These are phyloP conservation scores for Xenops minutus DNA, from an alignment of 2,797 vertebrate genomes.

Conservation along the genomic window DNA sequence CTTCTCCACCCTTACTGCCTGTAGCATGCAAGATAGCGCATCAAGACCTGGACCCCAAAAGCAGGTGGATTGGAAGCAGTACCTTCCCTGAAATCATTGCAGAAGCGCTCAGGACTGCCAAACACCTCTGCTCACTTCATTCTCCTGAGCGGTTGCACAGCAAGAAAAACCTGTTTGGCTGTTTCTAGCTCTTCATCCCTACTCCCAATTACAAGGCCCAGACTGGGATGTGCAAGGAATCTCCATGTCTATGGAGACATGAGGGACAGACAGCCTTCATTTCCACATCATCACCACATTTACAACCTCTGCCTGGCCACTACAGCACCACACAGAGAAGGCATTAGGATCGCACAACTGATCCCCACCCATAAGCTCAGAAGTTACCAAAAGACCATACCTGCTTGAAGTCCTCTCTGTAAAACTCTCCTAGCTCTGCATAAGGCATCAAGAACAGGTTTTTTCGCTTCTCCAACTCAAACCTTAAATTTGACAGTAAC, in stretches of 20 bases:
- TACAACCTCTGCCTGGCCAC: neutral
- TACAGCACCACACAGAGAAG: neutral
- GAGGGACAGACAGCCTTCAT: neutral
- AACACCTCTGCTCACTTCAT: neutral
- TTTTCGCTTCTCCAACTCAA: accelerated
- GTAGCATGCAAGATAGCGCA: neutral
- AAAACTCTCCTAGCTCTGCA: neutral
- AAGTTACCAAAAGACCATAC: neutral
- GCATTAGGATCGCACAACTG: neutral
- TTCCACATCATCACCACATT: neutral
- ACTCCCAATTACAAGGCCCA: neutral
- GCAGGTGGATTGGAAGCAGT: neutral
- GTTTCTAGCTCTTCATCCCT: neutral
- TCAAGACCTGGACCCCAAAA: neutral
- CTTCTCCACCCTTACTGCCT: neutral
- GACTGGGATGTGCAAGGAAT: neutral
- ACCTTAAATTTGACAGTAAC: neutral
- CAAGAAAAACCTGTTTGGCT: neutral
- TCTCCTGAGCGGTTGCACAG: neutral
- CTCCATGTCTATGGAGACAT: neutral
- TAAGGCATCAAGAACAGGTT: neutral
- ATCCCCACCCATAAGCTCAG: neutral
- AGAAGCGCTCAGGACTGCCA: neutral
- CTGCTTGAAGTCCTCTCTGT: neutral
- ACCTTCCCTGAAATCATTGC: neutral